A percentile compares a stretch with the other conserved stretches of the same genome.
Evolutionary conservation across 2,113 vertebrate genomes (phyloP).

Genomic region (Aegotheles bennettii): DNA sequence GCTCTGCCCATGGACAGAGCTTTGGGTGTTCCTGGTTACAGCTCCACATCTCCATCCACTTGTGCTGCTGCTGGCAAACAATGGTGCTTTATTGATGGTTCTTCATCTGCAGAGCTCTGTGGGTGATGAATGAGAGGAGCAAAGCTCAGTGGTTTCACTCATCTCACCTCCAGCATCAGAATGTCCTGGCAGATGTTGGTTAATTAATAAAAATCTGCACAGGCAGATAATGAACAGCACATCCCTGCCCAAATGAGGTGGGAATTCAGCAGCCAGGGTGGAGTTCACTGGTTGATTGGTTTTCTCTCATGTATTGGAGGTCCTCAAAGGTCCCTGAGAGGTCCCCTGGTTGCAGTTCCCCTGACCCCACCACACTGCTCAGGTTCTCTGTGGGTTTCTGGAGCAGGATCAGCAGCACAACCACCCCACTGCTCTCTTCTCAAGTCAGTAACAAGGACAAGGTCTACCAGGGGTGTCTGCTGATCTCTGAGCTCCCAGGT

Average conservation of each 20-base stretch:
- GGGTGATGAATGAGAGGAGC: not conserved
- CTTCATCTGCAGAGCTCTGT: not conserved
- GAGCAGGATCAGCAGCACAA: not conserved
- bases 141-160: not conserved
- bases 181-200: not conserved
- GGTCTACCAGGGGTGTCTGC: not conserved
- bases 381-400: not conserved
- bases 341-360: not conserved
- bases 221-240: not conserved
- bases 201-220: not conserved
- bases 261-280: not conserved
- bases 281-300: too few species aligned
- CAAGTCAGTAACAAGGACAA: not conserved
- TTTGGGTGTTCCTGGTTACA: rapidly evolving
- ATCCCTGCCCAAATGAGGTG: not conserved
- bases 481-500: not conserved
- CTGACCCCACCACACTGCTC: not conserved
- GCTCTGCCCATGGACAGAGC: not conserved
- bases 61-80: not conserved
- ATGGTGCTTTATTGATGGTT: not conserved
- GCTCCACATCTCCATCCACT: rapidly evolving
- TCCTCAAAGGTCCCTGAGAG: not conserved
- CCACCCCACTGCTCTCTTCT: not conserved
- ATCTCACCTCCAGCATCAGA: not conserved
- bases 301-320: not conserved